A percentile compares a stretch with the other conserved stretches of the same genome.
Conservation (phyloP, 2,113 vertebrate genomes). For the Ictalurus furcatus region DNA sequence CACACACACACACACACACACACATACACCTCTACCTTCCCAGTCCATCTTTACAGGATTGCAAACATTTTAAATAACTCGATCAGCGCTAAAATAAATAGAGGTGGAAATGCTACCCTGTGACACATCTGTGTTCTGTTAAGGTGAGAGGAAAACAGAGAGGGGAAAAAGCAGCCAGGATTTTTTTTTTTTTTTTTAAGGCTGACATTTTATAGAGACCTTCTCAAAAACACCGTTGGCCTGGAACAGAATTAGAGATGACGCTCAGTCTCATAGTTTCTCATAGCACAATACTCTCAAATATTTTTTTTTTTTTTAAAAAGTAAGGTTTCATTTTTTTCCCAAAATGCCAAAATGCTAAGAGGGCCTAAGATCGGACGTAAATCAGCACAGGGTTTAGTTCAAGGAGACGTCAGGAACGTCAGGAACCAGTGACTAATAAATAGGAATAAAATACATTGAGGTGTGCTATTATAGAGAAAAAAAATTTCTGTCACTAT, state of each 20-base stretch:
- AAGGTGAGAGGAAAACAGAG: slow-evolving; percentile 58
- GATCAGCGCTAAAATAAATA: slow-evolving; percentile 77
- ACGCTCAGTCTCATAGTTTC: slow-evolving; percentile 59
- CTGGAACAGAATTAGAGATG: slow-evolving; percentile 70
- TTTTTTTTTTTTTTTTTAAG: slow-evolving; percentile 38
- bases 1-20: slow-evolving; percentile 26
- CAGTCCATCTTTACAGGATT: slow-evolving; percentile 44
- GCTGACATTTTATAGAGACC: slow-evolving; percentile 69
- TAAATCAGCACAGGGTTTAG: neutral
- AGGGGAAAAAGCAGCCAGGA: slow-evolving; percentile 20
- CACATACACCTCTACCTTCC: neutral
- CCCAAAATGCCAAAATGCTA: no score
- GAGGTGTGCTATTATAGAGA: neutral
- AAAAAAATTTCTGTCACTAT: neutral
- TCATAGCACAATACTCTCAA: neutral
- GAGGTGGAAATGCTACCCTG: slow-evolving; percentile 72
- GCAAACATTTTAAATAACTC: slow-evolving; percentile 74
- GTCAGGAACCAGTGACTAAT: neutral
- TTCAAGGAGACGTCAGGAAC: neutral
- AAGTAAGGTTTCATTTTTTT: neutral
- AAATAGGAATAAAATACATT: neutral
- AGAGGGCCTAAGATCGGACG: neutral
- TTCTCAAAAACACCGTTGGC: slow-evolving; percentile 68
- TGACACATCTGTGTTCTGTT: slow-evolving; percentile 77
- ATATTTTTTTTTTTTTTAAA: neutral